These are phyloP conservation scores for Corythucha ciliata DNA, from an alignment of 2,888 invertebrate genomes.

Conservation along the genomic window DNA sequence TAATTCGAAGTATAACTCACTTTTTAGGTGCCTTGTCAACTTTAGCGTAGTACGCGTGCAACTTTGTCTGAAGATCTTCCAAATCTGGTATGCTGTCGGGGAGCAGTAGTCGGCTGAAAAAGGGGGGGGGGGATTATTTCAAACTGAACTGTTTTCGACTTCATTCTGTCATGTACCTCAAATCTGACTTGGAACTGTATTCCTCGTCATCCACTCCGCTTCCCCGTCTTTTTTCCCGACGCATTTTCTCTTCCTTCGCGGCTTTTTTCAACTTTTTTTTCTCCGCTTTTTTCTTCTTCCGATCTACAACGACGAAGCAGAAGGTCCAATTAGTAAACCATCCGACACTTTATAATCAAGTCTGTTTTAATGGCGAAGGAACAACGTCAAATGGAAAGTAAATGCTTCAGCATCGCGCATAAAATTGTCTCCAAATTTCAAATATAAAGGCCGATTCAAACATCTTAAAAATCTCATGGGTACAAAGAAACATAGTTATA, in stretches of 20 bases:
- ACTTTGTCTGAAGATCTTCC: slow-evolving; percentile 64
- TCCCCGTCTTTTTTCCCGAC: slow-evolving; percentile 29
- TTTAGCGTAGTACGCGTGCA: slow-evolving; percentile 68
- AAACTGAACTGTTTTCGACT: too few relatives aligned
- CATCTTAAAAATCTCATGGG: too few relatives aligned
- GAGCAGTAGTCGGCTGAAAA: slow-evolving; percentile 14
- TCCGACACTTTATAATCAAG: neutral
- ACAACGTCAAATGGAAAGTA: neutral
- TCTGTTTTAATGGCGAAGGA: neutral
- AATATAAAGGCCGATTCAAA: too few relatives aligned
- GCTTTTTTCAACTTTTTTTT: slow-evolving; percentile 62
- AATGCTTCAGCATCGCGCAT: too few relatives aligned
- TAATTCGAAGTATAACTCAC: slow-evolving; percentile 40
- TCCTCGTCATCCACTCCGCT: slow-evolving; percentile 43
- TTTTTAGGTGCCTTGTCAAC: slow-evolving; percentile 58
- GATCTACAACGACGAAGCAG: slow-evolving; percentile 16
- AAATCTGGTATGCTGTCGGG: slow-evolving; percentile 55
- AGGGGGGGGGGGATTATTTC: neutral
- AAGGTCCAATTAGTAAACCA: neutral
- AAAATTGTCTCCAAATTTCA: too few relatives aligned
- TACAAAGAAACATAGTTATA: too few relatives aligned
- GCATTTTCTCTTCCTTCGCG: slow-evolving; percentile 46
- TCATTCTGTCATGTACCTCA: too few relatives aligned
- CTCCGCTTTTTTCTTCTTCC: slow-evolving; percentile 61
- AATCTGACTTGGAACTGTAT: slow-evolving; percentile 38